Conservation (phyloP, 1,140 invertebrate species). For the Penaeus chinensis region DNA sequence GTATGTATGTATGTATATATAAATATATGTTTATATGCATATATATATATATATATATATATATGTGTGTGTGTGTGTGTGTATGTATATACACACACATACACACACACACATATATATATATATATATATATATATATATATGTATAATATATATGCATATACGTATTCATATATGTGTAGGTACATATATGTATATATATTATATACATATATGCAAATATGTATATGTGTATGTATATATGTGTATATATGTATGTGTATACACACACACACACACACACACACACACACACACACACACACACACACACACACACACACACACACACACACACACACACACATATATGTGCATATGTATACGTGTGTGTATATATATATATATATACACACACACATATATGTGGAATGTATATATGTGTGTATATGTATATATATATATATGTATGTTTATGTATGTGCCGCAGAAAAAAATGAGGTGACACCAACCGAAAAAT, state of each 20-base stretch:
- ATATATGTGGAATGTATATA: background rate
- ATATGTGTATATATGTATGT: background rate
- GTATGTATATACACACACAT: background rate
- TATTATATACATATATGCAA: background rate
- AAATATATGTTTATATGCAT: no score
- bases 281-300: background rate
- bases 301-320: background rate
- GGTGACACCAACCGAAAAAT: no score
- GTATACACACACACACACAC: background rate
- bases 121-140: no score
- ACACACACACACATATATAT: background rate
- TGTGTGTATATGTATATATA: constrained; percentile 21
- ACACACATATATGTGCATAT: background rate
- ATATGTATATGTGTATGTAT: background rate
- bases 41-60: background rate
- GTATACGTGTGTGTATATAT: no score
- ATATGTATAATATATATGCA: background rate
- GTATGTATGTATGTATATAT: no score
- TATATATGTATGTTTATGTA: constrained; percentile 23
- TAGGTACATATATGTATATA: constrained; percentile 16
- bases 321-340: background rate
- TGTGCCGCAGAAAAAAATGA: background rate
- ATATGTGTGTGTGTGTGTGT: background rate
- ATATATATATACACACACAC: background rate
- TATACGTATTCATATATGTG: background rate